Percentiles rank a stretch among this genome's conserved stretches.
These are phyloP conservation scores for Glaucidium brasilianum DNA, from an alignment of 2,113 vertebrate genomes.

Conservation along the genomic window DNA sequence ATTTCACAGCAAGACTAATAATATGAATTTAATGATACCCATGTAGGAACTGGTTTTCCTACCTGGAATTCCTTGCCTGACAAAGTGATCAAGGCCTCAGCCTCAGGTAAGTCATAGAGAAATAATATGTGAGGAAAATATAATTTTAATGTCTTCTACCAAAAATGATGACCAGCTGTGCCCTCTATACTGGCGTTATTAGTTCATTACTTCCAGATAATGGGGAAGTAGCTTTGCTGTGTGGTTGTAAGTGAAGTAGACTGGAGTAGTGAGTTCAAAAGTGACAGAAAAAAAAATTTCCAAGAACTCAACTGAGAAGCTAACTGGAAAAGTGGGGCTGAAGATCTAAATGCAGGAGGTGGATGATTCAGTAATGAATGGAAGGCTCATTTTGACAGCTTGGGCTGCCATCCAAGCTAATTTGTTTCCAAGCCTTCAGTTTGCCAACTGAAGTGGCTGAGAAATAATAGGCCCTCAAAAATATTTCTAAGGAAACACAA, in stretches of 20 bases:
- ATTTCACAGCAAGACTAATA: conserved; percentile 2
- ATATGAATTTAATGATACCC: conserved; percentile 29
- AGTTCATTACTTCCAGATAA: conserved; percentile 59
- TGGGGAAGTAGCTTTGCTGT: conserved; percentile 47
- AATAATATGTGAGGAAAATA: neutral
- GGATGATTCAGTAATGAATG: conserved; percentile 59
- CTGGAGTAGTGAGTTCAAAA: conserved; percentile 47
- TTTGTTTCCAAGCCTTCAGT: conserved; percentile 66
- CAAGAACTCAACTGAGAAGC: conserved; percentile 49
- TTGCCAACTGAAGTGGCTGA: conserved; percentile 66
- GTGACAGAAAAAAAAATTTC: conserved; percentile 2
- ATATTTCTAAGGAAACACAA: conserved; percentile 69
- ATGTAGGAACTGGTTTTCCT: neutral
- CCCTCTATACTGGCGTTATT: neutral
- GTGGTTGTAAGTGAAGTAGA: conserved; percentile 30
- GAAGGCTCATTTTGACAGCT: conserved; percentile 60
- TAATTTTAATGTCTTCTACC: conserved; percentile 35
- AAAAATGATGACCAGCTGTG: conserved; percentile 23
- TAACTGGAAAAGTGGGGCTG: conserved; percentile 24
- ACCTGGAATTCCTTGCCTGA: neutral
- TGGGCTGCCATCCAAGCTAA: conserved; percentile 67
- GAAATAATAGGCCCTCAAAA: conserved; percentile 71
- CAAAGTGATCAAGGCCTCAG: conserved; percentile 14
- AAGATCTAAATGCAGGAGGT: conserved; percentile 51
- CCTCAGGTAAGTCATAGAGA: neutral